These are phyloP conservation scores for Sterna hirundo DNA, from an alignment of 2,113 vertebrate genomes.

Conservation along the genomic window DNA sequence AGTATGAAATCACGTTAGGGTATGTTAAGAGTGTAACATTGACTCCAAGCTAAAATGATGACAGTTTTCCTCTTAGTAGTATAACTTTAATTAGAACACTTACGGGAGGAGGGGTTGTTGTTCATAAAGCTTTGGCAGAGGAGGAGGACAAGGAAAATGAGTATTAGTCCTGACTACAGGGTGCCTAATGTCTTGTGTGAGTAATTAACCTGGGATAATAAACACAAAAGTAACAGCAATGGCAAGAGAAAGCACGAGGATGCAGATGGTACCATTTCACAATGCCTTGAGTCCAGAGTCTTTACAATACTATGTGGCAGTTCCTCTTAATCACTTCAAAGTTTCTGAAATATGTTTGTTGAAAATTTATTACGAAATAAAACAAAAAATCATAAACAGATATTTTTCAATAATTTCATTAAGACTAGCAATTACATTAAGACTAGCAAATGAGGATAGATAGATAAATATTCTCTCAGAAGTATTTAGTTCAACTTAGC, in stretches of 20 bases:
- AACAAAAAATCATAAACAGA: background rate
- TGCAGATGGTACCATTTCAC: background rate
- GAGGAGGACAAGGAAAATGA: background rate
- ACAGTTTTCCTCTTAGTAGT: background rate
- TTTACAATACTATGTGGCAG: background rate
- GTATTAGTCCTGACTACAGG: background rate
- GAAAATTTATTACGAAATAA: background rate
- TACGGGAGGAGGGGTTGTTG: background rate
- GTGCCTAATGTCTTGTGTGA: background rate
- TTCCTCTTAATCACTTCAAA: background rate
- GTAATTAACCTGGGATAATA: background rate
- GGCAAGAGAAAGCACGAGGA: background rate
- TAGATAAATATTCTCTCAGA: background rate
- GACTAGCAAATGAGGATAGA: background rate
- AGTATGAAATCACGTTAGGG: background rate
- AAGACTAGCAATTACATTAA: background rate
- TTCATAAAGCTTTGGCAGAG: background rate
- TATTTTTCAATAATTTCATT: background rate
- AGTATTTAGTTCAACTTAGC: background rate
- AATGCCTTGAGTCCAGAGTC: background rate
- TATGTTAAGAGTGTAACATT: background rate
- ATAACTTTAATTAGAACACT: background rate
- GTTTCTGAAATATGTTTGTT: background rate
- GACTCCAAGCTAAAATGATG: background rate
- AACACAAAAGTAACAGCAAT: background rate